A percentile compares a stretch with the other conserved stretches of the same genome.
These are phyloP conservation scores for Aulostomus chinensis DNA, from an alignment of 2,797 vertebrate species.

Conservation along the genomic window DNA sequence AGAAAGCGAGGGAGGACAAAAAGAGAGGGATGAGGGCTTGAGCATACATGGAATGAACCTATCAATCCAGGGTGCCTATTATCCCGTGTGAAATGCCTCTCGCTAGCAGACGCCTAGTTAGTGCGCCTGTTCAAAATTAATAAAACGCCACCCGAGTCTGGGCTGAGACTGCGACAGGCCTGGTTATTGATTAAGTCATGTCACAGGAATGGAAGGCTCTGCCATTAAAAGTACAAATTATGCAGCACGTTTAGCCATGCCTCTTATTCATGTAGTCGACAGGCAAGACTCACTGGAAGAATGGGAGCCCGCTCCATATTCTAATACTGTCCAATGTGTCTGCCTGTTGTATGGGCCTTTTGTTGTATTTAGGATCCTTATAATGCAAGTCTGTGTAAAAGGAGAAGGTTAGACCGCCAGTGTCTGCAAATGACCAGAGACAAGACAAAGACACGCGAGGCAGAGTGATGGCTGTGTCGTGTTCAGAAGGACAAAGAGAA, in stretches of 20 bases:
- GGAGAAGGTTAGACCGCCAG: constrained; percentile 48
- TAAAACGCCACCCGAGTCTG: constrained; percentile 78
- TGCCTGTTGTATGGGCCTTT: constrained; percentile 57
- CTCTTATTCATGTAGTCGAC: constrained; percentile 79
- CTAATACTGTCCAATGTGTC: constrained; percentile 48
- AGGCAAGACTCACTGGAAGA: constrained; percentile 68
- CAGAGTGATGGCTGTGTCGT: constrained; percentile 42
- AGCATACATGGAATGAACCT: constrained; percentile 83
- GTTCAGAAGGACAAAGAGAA: constrained; percentile 58
- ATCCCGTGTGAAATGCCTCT: constrained; percentile 81
- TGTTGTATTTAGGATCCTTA: constrained; percentile 65
- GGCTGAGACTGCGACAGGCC: constrained; percentile 71
- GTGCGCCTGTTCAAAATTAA: constrained; percentile 85
- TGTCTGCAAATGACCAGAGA: constrained; percentile 57
- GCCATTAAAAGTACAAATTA: constrained; percentile 89
- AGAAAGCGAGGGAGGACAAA: constrained; percentile 60
- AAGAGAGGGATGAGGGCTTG: constrained; percentile 76
- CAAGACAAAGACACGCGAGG: constrained; percentile 60
- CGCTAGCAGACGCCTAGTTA: constrained; percentile 83
- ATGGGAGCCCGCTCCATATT: constrained; percentile 63
- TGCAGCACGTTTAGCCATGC: constrained; percentile 79
- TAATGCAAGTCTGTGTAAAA: constrained; percentile 54
- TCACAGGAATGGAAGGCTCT: constrained; percentile 83
- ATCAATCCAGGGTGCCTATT: constrained; percentile 85
- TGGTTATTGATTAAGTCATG: constrained; percentile 86